Base-by-base conservation (phyloP, 2,797 vertebrate species). In the Diceros bicornis region DNA sequence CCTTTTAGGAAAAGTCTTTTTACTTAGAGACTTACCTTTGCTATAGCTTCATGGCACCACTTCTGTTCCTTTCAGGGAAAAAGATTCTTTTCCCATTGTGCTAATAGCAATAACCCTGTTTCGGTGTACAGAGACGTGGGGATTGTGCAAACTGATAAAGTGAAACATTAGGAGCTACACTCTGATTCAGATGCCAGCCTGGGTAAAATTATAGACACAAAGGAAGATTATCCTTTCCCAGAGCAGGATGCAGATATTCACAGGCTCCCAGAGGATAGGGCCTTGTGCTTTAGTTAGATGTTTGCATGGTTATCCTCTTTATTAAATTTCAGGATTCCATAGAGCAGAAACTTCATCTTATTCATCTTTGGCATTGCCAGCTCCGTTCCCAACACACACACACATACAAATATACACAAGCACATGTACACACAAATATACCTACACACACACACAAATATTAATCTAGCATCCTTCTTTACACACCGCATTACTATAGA, bases 61-160 rank as follows among this genome's bases (percentile, higher is more conserved):
- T 79, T 95, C 71, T 86, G 47, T 97, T 66, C 66, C 78, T 96
- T 89, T 86, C 21, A 34, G 32, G 47, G 74, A 61, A 86, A 79
- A 79, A 25, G 47, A 47, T 89, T 77, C 72, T 82, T 96, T 84
- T 94, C 91, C 62, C 18, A n/a, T 62, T 77, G 59, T 69, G 21
- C 79, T 96, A 77, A 92, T 74, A 96, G 86, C 47, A 91, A 66
- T 68, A 69, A 83, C n/a, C n/a, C n/a, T 84, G 77, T 90, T 97
- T 95, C 29, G 6, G 61, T 37, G 17, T 55, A 59, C 84, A 78
- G 81, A 96, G 81, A 92, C n/a, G 12, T 18, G n/a, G 29, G 2
- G 79, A 71, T 71, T 74, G 59, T 71, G 34, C 75, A 68, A 41
- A 64, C 64, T 27, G 37, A 97, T 87, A 96, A 93, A 44, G 72